These are phyloP conservation scores for Cryptus armator DNA, from an alignment of 2,888 invertebrate genomes.

Conservation along the genomic window DNA sequence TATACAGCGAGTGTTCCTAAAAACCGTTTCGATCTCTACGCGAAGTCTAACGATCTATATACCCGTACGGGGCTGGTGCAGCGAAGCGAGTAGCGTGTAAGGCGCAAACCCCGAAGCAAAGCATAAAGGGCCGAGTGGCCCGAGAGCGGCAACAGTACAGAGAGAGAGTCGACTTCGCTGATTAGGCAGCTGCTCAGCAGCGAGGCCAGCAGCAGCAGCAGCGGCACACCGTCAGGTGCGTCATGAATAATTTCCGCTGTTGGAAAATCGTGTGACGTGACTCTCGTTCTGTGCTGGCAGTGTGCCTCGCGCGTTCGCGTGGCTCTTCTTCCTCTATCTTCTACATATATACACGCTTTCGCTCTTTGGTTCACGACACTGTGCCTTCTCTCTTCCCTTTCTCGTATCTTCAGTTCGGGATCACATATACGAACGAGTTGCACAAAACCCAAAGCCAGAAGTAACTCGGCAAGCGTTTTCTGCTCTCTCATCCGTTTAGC, in stretches of 20 bases:
- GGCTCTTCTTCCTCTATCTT: slow-evolving; percentile 6
- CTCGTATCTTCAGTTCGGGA: slow-evolving; percentile 45
- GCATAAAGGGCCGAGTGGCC: slow-evolving; percentile 31
- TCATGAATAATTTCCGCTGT: slow-evolving; percentile 68
- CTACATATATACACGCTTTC: slow-evolving; percentile 13
- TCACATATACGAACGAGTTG: slow-evolving; percentile 27
- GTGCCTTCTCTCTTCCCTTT: slow-evolving; percentile 27
- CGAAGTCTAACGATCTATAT: slow-evolving; percentile 29
- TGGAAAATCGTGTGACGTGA: slow-evolving; percentile 62
- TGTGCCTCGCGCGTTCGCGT: slow-evolving; percentile 49
- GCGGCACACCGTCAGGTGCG: slow-evolving; percentile 62
- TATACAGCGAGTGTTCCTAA: slow-evolving; percentile 4
- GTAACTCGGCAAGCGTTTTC: slow-evolving; percentile 51
- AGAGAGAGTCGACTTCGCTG: slow-evolving; percentile 52
- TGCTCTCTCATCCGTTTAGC: slow-evolving; percentile 17
- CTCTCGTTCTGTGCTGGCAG: slow-evolving; percentile 54
- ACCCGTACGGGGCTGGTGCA: neutral
- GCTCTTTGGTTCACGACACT: neutral
- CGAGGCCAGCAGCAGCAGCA: slow-evolving; percentile 12
- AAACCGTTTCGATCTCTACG: slow-evolving; percentile 13
- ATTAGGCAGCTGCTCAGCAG: slow-evolving; percentile 67
- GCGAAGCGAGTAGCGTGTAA: slow-evolving; percentile 3
- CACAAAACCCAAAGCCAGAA: slow-evolving; percentile 49
- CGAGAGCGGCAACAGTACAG: slow-evolving; percentile 35
- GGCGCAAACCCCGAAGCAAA: slow-evolving; percentile 7